Evolutionary conservation across 1,140 invertebrate species (phyloP).

Genomic region (Papilio dardanus): DNA sequence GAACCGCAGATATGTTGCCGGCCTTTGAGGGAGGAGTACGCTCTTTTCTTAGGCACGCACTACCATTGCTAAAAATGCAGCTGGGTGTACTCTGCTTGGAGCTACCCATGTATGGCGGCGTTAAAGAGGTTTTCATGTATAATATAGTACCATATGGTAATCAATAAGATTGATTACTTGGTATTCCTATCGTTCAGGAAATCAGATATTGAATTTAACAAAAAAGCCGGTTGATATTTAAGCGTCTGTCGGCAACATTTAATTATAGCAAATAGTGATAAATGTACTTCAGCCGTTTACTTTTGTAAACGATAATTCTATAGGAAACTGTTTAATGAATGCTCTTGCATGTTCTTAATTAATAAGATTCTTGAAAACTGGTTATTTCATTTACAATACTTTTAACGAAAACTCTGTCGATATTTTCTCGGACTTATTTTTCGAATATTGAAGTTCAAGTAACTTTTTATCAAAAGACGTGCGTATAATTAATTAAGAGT

Average conservation of each 20-base stretch:
- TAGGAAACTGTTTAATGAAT: constrained; percentile 35
- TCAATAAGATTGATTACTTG: background rate
- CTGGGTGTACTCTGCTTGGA: background rate
- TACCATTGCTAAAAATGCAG: no score
- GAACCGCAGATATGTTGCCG: no score
- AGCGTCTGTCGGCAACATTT: constrained; percentile 5
- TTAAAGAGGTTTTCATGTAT: background rate
- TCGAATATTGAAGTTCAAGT: background rate
- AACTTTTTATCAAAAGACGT: no score
- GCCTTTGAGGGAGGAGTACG: no score
- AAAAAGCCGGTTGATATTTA: constrained; percentile 30
- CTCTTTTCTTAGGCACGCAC: no score
- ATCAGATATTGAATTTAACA: constrained; percentile 16
- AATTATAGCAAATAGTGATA: constrained; percentile 30
- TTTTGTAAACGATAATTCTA: constrained; percentile 31
- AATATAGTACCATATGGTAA: background rate
- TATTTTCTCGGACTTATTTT: background rate
- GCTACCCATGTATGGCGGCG: background rate
- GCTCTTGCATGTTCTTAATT: constrained; percentile 30
- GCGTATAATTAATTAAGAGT: no score
- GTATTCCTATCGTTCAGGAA: constrained; percentile 15
- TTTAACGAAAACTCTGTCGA: background rate
- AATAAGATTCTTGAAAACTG: constrained; percentile 2
- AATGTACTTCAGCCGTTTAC: background rate
- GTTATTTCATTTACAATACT: constrained; percentile 16